Evolutionary conservation across 2,113 vertebrate genomes (phyloP).

Genomic region (Cololabis saira): DNA sequence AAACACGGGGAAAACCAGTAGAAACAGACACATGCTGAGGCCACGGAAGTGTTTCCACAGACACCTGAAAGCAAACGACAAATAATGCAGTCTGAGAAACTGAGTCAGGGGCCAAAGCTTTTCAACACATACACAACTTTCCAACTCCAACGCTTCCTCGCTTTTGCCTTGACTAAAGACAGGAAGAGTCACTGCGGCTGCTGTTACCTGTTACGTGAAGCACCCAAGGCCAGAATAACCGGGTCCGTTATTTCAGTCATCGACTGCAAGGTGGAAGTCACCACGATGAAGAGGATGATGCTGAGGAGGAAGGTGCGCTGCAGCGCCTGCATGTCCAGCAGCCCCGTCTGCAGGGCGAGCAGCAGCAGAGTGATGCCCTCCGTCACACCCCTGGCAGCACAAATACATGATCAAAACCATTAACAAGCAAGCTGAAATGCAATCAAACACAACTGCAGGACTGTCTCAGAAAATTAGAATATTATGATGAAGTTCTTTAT

Average conservation of each 20-base stretch:
- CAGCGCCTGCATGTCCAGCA: constrained; percentile 86
- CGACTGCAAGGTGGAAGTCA: constrained; percentile 89
- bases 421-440: too few species aligned
- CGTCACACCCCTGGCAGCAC: constrained; percentile 84
- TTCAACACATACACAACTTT: too few species aligned
- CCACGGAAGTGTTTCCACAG: constrained; percentile 88
- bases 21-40: constrained; percentile 87
- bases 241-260: constrained; percentile 90
- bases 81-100: neutral
- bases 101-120: neutral
- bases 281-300: constrained; percentile 92
- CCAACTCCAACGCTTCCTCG: too few species aligned
- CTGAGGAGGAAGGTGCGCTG: constrained; percentile 91
- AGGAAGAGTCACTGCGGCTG: neutral
- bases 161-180: too few species aligned
- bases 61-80: constrained; percentile 71
- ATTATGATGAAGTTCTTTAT: too few species aligned
- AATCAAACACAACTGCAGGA: too few species aligned
- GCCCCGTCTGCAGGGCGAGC: constrained; percentile 88
- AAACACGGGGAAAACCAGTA: constrained; percentile 85
- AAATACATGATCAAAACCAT: neutral
- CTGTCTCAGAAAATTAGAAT: too few species aligned
- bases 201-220: constrained; percentile 85
- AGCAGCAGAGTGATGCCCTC: constrained; percentile 88
- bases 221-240: constrained; percentile 84